Evolutionary conservation across 2,797 vertebrate genomes (phyloP), one percentile per base, ranked within the genome.

Genomic region (Enteromius trimaculatus): DNA sequence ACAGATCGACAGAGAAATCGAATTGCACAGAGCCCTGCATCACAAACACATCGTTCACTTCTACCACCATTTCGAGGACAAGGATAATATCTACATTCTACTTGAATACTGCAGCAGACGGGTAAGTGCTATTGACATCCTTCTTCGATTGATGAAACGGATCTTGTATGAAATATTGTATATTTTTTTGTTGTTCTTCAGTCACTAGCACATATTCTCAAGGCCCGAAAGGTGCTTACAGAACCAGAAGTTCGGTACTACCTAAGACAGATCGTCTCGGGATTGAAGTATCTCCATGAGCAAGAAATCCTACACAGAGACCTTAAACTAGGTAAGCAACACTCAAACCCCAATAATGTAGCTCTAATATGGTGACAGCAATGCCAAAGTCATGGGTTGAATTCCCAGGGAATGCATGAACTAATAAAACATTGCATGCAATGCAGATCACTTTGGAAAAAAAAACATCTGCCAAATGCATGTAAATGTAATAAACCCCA

Each of bases 231-330:
- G 90, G 95, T 96, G 84, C 92, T 97, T 89, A 96, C 96, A 0
- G 96, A 96, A 81, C 95, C 96, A 58, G 96, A 97, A 94, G 96
- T 97, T 75, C 93, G 96, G 87, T 97, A 96, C 94, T 97, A 96
- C 93, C 95, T 97, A 88, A 93, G 94, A 86, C 96, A 97, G 90
- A 96, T 97, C 65, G 94, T 97, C 85, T 96, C 95, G 19, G 96
- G 96, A 60, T 89, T 97, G 0, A 96, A 95, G 88, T 96, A 96
- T 88, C 95, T 97, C 83, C 96, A 97, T 1, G 96, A 96, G 77
- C 96, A 96, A 90, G 96, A 96, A 89, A 96, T 97, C 89, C 90
- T 97, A 72, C 96, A 97, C 85, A 91, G 96, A 89, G 96, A 97
- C 87, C 93, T 97, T 86, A 97, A 97, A 87, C 91, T 97, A 84